phyloP scores from a whole-genome alignment of 2,888 invertebrate genomes.

The Stenotaenia linearis region DNA sequence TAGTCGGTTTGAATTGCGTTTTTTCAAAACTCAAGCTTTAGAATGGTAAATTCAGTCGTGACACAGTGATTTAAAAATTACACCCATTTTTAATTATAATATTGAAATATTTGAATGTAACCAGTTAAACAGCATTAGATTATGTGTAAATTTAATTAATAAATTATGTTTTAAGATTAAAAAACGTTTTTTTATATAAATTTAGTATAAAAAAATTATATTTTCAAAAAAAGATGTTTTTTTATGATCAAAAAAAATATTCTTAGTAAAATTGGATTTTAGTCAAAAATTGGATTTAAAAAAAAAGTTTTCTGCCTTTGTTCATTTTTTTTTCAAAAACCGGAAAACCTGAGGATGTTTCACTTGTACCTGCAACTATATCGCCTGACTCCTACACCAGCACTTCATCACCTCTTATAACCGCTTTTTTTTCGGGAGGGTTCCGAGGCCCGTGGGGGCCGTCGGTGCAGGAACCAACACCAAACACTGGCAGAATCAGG shows the following conservation, averaged over 20 bases:
- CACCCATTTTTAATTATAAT: background rate
- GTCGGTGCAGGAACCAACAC: too few relatives aligned
- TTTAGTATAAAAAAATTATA: too few relatives aligned
- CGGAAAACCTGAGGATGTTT: background rate
- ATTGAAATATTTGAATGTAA: too few relatives aligned
- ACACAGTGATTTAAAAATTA: background rate
- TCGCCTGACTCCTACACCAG: conserved; percentile 19
- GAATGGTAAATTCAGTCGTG: background rate
- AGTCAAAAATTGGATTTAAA: background rate
- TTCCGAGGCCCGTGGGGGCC: too few relatives aligned
- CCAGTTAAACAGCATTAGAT: background rate
- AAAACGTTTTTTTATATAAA: too few relatives aligned
- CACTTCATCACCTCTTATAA: background rate
- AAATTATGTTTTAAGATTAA: too few relatives aligned
- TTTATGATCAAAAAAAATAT: background rate
- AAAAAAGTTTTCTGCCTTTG: too few relatives aligned
- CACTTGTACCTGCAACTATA: conserved; percentile 4
- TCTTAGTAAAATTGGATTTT: background rate
- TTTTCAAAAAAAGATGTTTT: background rate
- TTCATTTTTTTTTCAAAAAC: background rate
- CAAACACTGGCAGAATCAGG: background rate
- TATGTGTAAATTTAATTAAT: too few relatives aligned
- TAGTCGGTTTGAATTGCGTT: background rate
- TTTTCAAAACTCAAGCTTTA: background rate
- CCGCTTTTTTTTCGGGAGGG: too few relatives aligned